Evolutionary conservation across 2,113 vertebrate species (phyloP).

Genomic region (Saimiri boliviensis): DNA sequence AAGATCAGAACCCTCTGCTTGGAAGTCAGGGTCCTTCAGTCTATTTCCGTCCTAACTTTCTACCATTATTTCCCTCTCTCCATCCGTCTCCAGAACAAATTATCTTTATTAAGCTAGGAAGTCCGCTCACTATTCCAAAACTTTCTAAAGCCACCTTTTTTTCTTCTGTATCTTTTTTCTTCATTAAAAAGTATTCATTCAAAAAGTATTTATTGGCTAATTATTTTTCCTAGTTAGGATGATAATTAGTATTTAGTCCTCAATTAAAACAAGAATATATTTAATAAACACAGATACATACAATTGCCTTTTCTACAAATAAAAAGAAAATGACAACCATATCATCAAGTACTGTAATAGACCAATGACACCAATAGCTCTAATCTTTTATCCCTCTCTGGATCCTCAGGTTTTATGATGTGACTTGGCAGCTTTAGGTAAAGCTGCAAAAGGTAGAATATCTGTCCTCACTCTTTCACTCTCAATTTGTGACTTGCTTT

Average conservation of each 20-base stretch:
- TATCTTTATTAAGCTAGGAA: background rate
- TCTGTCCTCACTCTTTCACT: background rate
- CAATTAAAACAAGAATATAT: background rate
- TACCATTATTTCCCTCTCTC: background rate
- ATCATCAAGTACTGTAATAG: background rate
- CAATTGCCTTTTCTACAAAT: background rate
- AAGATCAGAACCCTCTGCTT: background rate
- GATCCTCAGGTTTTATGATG: background rate
- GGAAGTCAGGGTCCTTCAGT: background rate
- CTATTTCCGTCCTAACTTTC: background rate
- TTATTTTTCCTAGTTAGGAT: background rate
- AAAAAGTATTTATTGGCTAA: background rate
- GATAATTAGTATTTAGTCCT: conserved; percentile 2
- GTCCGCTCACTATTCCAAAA: background rate
- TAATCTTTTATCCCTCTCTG: background rate
- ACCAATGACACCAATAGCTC: background rate
- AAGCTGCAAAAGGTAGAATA: background rate
- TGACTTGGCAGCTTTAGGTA: background rate
- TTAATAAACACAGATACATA: background rate
- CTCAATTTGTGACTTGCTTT: background rate
- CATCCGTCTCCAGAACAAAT: background rate
- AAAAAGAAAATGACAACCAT: background rate
- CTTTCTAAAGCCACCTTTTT: background rate
- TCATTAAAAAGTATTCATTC: background rate
- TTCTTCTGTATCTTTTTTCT: background rate